Evolutionary conservation across 2,113 vertebrate species (phyloP).

Genomic region (Dromiciops gliroides): DNA sequence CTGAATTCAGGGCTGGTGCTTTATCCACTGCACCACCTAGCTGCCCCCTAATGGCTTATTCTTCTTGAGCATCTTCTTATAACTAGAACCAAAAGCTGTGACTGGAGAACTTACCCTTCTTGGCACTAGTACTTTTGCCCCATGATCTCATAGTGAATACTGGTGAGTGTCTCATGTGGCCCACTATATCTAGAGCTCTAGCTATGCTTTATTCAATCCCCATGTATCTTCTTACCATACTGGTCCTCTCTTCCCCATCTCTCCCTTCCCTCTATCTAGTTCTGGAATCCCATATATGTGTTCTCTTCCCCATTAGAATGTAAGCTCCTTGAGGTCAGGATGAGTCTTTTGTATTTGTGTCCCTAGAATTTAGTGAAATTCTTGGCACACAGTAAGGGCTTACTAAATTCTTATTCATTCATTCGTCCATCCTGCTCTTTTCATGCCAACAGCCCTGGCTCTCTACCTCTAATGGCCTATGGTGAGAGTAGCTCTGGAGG

Average conservation of each 20-base stretch:
- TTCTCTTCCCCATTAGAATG: not conserved
- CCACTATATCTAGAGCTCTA: too few species aligned
- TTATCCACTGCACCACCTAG: too few species aligned
- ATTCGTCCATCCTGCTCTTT: not conserved
- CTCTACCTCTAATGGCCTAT: not conserved
- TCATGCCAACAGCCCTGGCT: not conserved
- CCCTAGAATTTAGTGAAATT: not conserved
- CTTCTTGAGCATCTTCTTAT: not conserved
- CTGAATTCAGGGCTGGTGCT: too few species aligned
- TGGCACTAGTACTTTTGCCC: not conserved
- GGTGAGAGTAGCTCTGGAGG: not conserved
- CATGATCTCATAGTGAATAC: not conserved
- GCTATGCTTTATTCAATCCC: not conserved
- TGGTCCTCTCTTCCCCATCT: not conserved
- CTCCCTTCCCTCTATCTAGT: not conserved
- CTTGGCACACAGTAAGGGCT: not conserved
- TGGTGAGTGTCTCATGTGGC: not conserved
- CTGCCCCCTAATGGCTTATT: not conserved
- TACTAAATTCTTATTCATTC: not conserved
- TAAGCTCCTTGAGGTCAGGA: too few species aligned
- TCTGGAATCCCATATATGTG: not conserved
- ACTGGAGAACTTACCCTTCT: not conserved
- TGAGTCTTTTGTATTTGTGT: not conserved
- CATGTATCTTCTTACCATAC: too few species aligned
- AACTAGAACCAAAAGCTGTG: not conserved